Percentiles rank a stretch among this genome's conserved stretches.
Evolutionary conservation across 2,113 vertebrate species (phyloP).

Genomic region (Pogona vitticeps): DNA sequence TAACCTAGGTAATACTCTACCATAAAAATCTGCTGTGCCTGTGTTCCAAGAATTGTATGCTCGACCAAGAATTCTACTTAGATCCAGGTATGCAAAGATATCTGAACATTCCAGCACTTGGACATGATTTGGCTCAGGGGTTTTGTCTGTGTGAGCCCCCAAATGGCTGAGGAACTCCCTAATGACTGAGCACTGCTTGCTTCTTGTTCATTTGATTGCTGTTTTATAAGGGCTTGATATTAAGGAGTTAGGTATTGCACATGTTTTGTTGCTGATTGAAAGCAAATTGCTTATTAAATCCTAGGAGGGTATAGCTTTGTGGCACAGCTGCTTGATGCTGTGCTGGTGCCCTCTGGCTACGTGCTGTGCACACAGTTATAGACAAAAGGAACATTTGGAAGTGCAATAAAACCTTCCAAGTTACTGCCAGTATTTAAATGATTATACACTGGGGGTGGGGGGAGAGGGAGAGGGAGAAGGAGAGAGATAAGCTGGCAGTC

Average conservation of each 20-base stretch:
- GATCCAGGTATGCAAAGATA: not conserved
- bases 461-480: not conserved
- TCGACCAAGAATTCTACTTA: not conserved
- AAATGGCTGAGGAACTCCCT: not conserved
- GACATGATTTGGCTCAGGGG: not conserved
- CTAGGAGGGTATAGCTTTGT: not conserved
- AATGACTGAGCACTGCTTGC: not conserved
- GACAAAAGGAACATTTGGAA: not conserved
- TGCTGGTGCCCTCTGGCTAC: not conserved
- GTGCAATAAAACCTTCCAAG: not conserved
- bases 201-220: not conserved
- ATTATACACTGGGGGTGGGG: not conserved
- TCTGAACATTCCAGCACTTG: not conserved
- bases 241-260: not conserved
- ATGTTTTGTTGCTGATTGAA: not conserved
- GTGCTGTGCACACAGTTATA: not conserved
- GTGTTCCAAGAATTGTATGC: not conserved
- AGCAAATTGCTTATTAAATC: conserved; percentile 5
- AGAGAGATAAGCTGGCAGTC: not conserved
- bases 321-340: not conserved
- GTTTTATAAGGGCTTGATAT: not conserved
- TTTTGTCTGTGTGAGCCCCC: not conserved
- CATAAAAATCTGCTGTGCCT: not conserved
- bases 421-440: not conserved
- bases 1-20: not conserved